phyloP scores from a whole-genome alignment of 2,888 invertebrate species.

The Phasia obesa region DNA sequence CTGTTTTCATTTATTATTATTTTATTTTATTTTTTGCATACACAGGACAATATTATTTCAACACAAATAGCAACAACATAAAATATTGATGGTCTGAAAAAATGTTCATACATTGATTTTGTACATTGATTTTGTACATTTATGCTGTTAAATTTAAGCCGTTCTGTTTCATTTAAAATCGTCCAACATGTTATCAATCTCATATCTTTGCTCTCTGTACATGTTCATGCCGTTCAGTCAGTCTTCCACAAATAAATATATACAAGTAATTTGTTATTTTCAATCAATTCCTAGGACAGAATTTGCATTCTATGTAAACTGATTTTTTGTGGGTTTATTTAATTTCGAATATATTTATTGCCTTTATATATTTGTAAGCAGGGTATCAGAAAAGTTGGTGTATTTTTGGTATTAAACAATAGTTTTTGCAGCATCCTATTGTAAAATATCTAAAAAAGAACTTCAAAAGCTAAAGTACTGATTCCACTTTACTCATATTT shows the following conservation, averaged over 20 bases:
- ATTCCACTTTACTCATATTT: too few species aligned
- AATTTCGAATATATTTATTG: conserved; percentile 7
- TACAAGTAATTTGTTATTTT: conserved; percentile 49
- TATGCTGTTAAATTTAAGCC: conserved; percentile 21
- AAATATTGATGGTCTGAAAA: conserved; percentile 38
- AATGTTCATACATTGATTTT: not conserved
- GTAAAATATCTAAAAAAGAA: too few species aligned
- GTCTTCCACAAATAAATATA: conserved; percentile 44
- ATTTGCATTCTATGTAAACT: conserved; percentile 48
- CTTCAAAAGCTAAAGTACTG: too few species aligned
- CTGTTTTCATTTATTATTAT: conserved; percentile 6
- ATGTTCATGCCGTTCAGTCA: conserved; percentile 14
- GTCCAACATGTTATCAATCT: conserved; percentile 14
- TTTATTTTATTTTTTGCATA: conserved; percentile 2
- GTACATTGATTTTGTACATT: conserved; percentile 41
- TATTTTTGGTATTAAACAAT: not conserved
- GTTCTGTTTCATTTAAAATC: not conserved
- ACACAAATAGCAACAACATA: conserved; percentile 35
- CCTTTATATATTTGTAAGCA: not conserved
- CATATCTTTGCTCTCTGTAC: not conserved
- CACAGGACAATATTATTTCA: conserved; percentile 49
- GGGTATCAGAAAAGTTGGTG: not conserved
- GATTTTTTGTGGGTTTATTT: conserved; percentile 25
- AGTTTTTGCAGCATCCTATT: too few species aligned
- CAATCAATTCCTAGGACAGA: conserved; percentile 52